Evolutionary conservation across 1,140 invertebrate genomes (phyloP).

Genomic region (Euglossa dilemma): DNA sequence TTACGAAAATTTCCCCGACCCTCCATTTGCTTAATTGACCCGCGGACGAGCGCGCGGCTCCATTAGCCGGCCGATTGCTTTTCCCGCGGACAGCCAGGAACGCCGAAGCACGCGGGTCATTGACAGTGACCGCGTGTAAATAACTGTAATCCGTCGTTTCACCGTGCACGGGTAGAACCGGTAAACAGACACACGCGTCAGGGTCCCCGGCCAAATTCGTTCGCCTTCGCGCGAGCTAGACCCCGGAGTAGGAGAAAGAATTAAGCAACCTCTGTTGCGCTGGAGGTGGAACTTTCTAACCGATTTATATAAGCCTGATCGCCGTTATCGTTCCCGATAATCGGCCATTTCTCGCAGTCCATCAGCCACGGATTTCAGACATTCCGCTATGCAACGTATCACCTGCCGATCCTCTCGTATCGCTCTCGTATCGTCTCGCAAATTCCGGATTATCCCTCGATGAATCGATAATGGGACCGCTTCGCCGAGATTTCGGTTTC

Average conservation of each 20-base stretch:
- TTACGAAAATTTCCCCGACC: neutral
- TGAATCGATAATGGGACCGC: neutral
- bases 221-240: neutral
- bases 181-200: conserved; percentile 61
- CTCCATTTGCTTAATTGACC: conserved; percentile 26
- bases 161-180: conserved; percentile 66
- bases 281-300: conserved; percentile 37
- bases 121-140: conserved; percentile 75
- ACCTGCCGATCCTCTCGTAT: neutral
- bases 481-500: neutral
- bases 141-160: conserved; percentile 79
- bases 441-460: neutral
- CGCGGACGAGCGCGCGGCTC: neutral
- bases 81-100: conserved; percentile 31
- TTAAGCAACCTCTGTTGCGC: conserved; percentile 1
- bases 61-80: conserved; percentile 24
- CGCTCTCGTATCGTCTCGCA: neutral
- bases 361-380: neutral
- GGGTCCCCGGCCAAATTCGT: conserved; percentile 43
- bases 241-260: neutral
- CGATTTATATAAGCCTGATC: neutral
- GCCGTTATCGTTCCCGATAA: neutral
- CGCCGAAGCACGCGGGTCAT: conserved; percentile 68
- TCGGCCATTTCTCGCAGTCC: neutral
- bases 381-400: neutral